phyloP scores from a whole-genome alignment of 2,797 vertebrate species.

The Crocodylus rhombifer region DNA sequence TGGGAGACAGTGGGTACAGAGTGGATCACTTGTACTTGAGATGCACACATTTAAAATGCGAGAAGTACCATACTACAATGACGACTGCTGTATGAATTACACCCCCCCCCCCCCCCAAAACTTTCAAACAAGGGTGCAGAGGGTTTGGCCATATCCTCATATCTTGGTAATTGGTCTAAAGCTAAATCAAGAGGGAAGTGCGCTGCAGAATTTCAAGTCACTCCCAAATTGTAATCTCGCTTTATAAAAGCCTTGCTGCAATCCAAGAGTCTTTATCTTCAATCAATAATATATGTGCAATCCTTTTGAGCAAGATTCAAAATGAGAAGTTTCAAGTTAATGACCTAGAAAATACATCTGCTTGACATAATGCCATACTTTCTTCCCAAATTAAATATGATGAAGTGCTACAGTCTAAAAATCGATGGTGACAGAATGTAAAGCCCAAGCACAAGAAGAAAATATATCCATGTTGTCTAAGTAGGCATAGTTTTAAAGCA shows the following conservation, averaged over 20 bases:
- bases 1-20: no score
- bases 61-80: neutral
- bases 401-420: neutral
- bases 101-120: neutral
- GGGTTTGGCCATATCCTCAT: no score
- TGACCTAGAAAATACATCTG: neutral
- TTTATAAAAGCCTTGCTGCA: neutral
- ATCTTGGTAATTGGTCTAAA: neutral
- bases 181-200: neutral
- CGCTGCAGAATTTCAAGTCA: neutral
- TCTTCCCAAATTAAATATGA: neutral
- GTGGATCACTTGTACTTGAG: no score
- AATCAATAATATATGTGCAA: neutral
- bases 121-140: neutral
- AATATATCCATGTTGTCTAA: neutral
- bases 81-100: neutral
- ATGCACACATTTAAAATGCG: no score
- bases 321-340: neutral
- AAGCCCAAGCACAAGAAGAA: neutral
- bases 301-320: neutral
- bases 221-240: neutral
- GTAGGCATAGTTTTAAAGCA: neutral
- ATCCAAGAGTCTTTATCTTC: neutral
- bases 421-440: neutral
- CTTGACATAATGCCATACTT: neutral